phyloP scores from a whole-genome alignment of 2,113 vertebrate species.

The Todiramphus chloris region DNA sequence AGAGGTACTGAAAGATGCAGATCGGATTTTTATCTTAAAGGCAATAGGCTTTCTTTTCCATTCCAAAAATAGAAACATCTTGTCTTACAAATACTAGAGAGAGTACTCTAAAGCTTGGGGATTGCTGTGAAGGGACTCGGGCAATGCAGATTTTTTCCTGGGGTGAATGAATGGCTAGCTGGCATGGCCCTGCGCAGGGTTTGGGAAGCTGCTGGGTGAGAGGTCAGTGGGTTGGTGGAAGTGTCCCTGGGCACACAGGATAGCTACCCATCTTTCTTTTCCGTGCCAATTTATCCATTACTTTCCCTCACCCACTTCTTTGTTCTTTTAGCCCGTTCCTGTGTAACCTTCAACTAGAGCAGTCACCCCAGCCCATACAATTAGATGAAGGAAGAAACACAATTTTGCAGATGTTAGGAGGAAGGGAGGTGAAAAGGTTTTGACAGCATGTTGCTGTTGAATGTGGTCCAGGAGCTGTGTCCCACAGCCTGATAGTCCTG shows the following conservation, averaged over 20 bases:
- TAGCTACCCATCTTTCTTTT: background rate
- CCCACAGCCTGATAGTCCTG: background rate
- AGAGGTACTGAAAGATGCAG: background rate
- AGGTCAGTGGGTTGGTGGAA: background rate
- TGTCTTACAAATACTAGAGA: background rate
- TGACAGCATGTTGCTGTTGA: background rate
- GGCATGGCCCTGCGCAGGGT: background rate
- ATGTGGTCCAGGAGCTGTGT: background rate
- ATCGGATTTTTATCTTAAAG: background rate
- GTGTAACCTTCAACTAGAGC: background rate
- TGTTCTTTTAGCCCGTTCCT: background rate
- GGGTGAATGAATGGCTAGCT: background rate
- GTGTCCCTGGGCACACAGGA: background rate
- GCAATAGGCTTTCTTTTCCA: background rate
- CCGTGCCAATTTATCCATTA: background rate
- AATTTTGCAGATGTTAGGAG: background rate
- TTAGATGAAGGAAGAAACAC: background rate
- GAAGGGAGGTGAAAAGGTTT: background rate
- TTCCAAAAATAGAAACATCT: background rate
- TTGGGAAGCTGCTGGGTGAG: background rate
- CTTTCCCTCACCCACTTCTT: background rate
- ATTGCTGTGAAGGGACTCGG: background rate
- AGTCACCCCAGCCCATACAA: fast-evolving
- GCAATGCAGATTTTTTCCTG: background rate
- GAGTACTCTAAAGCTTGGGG: background rate